Evolutionary conservation across 2,113 vertebrate genomes (phyloP).

Genomic region (Salvelinus fontinalis): DNA sequence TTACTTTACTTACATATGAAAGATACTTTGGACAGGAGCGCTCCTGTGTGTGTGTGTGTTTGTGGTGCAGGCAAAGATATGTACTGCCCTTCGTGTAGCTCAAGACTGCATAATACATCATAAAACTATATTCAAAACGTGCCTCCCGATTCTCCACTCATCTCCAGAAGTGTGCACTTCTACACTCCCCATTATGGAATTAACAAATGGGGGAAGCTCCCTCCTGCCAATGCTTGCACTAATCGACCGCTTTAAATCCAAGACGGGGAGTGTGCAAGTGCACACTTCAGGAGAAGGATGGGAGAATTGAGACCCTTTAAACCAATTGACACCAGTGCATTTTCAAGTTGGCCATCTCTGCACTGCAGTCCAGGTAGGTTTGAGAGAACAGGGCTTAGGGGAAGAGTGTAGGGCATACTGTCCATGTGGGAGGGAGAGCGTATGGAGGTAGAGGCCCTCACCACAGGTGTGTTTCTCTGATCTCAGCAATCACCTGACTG

Average conservation of each 20-base stretch:
- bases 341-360: constrained; percentile 65
- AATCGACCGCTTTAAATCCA: too few relatives aligned
- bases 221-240: too few relatives aligned
- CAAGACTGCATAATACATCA: constrained; percentile 79
- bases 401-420: too few relatives aligned
- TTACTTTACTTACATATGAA: constrained; percentile 40
- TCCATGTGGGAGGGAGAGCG: constrained; percentile 19
- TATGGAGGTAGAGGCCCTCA: constrained; percentile 67
- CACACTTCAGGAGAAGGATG: too few relatives aligned
- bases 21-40: constrained; percentile 26
- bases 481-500: constrained; percentile 97
- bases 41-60: not conserved
- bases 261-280: too few relatives aligned
- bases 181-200: too few relatives aligned
- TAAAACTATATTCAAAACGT: constrained; percentile 53
- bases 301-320: constrained; percentile 40
- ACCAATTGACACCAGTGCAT: constrained; percentile 77
- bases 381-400: constrained; percentile 12
- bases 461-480: constrained; percentile 97
- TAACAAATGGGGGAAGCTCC: too few relatives aligned
- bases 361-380: constrained; percentile 57
- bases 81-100: constrained; percentile 51
- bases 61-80: constrained; percentile 23
- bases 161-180: too few relatives aligned
- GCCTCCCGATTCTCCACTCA: too few relatives aligned